phyloP scores from a whole-genome alignment of 2,888 invertebrate genomes.

The Conistra vaccinii region DNA sequence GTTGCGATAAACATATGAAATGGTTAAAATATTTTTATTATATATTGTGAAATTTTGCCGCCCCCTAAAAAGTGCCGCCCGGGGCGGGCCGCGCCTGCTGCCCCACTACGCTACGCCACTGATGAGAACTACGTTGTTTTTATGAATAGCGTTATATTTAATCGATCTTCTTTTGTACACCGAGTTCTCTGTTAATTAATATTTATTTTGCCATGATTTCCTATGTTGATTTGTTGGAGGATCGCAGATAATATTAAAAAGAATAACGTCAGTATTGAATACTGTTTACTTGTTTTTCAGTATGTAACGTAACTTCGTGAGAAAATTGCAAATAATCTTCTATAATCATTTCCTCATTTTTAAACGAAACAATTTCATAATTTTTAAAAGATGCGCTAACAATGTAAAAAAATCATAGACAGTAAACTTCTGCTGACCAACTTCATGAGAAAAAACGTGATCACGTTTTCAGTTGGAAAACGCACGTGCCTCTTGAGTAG shows the following conservation, averaged over 20 bases:
- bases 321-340: background rate
- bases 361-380: background rate
- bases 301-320: background rate
- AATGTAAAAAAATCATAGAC: background rate
- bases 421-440: conserved; percentile 41
- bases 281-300: background rate
- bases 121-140: background rate
- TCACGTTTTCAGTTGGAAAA: conserved; percentile 51
- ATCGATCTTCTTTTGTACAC: background rate
- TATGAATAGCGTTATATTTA: background rate
- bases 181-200: background rate
- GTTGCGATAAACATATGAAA: no score
- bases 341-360: background rate
- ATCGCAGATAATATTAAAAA: background rate
- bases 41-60: no score
- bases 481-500: conserved; percentile 48
- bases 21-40: no score
- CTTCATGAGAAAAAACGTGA: conserved; percentile 38
- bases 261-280: background rate
- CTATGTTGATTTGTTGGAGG: background rate
- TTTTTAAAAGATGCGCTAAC: background rate
- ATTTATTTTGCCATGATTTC: background rate
- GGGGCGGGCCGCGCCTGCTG: no score
- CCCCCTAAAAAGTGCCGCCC: no score
- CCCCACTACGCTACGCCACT: no score